phyloP scores from a whole-genome alignment of 2,797 vertebrate genomes.

The Otus scops region DNA sequence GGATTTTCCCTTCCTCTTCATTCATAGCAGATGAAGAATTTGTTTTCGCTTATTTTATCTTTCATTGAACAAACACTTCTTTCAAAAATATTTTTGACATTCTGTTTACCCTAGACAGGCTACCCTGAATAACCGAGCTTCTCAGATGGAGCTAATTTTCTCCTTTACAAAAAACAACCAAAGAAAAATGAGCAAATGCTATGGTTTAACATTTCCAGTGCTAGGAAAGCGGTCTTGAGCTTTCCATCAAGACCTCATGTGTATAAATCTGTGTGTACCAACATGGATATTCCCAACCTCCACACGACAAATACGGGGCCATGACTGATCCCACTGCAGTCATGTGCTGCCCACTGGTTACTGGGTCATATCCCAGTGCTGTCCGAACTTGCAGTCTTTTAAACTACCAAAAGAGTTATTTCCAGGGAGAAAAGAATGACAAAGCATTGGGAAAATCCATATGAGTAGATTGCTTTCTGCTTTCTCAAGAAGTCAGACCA shows the following conservation, averaged over 20 bases:
- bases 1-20: background rate
- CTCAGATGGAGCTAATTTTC: background rate
- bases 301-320: background rate
- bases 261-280: background rate
- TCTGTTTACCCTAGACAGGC: background rate
- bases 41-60: constrained; percentile 9
- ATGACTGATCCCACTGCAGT: background rate
- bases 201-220: background rate
- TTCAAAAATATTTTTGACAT: background rate
- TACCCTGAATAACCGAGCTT: background rate
- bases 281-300: background rate
- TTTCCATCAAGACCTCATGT: background rate
- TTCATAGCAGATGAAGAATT: background rate
- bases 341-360: background rate
- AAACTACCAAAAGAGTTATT: background rate
- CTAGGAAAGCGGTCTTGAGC: background rate
- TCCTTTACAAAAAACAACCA: background rate
- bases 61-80: background rate
- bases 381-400: background rate
- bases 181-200: background rate
- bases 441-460: background rate
- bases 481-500: background rate
- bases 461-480: background rate
- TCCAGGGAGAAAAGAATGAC: background rate
- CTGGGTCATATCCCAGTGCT: background rate